A percentile compares a stretch with the other conserved stretches of the same genome.
Conservation (phyloP, 2,888 invertebrate species). For the Nomada fabriciana region DNA sequence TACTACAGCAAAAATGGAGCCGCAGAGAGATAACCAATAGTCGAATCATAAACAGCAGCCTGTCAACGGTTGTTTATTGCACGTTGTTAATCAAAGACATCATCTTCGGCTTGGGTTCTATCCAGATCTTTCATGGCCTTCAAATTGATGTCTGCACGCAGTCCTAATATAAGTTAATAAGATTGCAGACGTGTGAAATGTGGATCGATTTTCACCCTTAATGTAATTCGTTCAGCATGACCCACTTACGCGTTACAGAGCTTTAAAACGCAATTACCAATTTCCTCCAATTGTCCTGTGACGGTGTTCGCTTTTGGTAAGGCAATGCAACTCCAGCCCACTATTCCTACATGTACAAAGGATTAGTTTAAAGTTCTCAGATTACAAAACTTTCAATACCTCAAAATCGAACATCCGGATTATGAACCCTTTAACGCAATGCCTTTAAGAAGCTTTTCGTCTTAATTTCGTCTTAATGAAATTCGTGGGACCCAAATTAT, state of each 20-base stretch:
- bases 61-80: conserved; percentile 43
- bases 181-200: conserved; percentile 2
- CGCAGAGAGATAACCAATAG: conserved; percentile 33
- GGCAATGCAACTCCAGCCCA: too few relatives aligned
- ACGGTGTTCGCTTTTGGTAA: not conserved
- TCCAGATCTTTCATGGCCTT: conserved; percentile 18
- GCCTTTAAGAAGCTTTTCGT: conserved; percentile 11
- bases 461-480: conserved; percentile 5
- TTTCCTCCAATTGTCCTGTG: conserved; percentile 33
- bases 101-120: not conserved
- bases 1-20: conserved; percentile 32
- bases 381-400: too few relatives aligned
- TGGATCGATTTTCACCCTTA: conserved; percentile 19
- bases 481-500: conserved; percentile 11
- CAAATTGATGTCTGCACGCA: not conserved
- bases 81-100: conserved; percentile 17
- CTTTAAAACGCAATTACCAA: conserved; percentile 35
- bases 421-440: not conserved
- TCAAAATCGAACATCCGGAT: too few relatives aligned
- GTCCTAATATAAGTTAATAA: not conserved
- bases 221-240: conserved; percentile 21
- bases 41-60: conserved; percentile 19
- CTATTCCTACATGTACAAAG: too few relatives aligned
- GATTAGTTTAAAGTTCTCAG: too few relatives aligned
- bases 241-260: conserved; percentile 1